phyloP scores from a whole-genome alignment of 2,797 vertebrate genomes.

The Lacerta bilineata region DNA sequence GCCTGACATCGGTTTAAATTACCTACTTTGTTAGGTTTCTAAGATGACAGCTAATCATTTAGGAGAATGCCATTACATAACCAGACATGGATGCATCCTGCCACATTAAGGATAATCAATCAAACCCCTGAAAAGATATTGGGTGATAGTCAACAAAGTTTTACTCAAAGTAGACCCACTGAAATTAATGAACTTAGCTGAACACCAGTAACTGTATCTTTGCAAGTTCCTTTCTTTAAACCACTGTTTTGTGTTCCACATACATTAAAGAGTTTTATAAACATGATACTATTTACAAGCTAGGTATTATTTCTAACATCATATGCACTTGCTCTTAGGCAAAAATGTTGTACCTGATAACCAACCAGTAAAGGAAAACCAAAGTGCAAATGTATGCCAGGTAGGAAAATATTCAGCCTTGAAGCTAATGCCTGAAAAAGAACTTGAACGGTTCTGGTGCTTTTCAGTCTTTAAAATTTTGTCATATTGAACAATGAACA shows the following conservation, averaged over 20 bases:
- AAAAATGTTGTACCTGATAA: background rate
- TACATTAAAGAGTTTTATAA: conserved; percentile 3
- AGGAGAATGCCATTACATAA: background rate
- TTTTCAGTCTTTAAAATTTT: background rate
- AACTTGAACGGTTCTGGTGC: background rate
- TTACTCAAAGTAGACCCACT: too few species aligned
- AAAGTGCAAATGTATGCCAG: background rate
- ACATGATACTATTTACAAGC: too few species aligned
- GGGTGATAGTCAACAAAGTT: too few species aligned
- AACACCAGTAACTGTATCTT: background rate
- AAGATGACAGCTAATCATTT: background rate
- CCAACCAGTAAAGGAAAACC: background rate
- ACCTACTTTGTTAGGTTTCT: background rate
- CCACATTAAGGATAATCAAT: background rate
- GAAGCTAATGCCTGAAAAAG: background rate
- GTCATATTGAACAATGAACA: background rate
- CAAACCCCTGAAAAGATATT: too few species aligned
- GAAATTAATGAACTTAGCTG: too few species aligned
- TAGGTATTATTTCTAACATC: background rate
- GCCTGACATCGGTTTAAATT: background rate
- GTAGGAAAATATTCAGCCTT: background rate
- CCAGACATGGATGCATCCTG: background rate
- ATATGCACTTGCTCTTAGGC: background rate
- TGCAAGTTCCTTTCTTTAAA: background rate
- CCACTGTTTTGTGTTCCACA: background rate